phyloP scores from a whole-genome alignment of 2,888 invertebrate genomes.

The Hymenopus coronatus region DNA sequence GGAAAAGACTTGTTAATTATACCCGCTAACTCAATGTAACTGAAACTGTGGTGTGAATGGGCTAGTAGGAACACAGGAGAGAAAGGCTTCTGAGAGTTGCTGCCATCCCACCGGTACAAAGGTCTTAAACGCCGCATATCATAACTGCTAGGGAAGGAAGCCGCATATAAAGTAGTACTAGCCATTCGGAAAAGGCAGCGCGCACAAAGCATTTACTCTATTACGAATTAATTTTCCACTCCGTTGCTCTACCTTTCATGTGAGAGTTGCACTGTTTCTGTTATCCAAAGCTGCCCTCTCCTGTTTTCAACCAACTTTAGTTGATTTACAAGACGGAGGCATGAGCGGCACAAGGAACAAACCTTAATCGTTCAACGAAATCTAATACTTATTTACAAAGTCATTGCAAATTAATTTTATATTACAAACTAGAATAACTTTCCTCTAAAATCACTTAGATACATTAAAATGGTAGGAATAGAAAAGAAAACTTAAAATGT shows the following conservation, averaged over 20 bases:
- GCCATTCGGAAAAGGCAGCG: conserved; percentile 1
- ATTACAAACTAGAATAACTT: no score
- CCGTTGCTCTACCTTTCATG: conserved; percentile 11
- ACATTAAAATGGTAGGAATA: no score
- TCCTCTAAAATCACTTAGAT: no score
- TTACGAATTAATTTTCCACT: conserved; percentile 26
- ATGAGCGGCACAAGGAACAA: neutral
- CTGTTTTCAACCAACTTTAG: conserved; percentile 19
- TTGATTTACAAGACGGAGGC: conserved; percentile 4
- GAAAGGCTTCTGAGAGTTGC: neutral
- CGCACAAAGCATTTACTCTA: conserved; percentile 20
- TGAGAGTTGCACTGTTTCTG: conserved; percentile 7
- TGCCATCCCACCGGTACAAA: neutral
- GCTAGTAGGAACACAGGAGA: neutral
- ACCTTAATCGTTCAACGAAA: neutral
- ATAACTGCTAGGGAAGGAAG: neutral
- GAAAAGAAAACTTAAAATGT: no score
- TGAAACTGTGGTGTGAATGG: neutral
- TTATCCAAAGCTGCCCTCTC: neutral
- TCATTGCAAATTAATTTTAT: no score
- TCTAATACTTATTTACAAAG: no score
- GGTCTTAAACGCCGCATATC: neutral
- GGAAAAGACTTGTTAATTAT: neutral
- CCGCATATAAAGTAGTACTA: neutral
- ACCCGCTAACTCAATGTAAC: neutral